Conservation (phyloP, 2,888 invertebrate genomes). For the Platypus cylindrus region DNA sequence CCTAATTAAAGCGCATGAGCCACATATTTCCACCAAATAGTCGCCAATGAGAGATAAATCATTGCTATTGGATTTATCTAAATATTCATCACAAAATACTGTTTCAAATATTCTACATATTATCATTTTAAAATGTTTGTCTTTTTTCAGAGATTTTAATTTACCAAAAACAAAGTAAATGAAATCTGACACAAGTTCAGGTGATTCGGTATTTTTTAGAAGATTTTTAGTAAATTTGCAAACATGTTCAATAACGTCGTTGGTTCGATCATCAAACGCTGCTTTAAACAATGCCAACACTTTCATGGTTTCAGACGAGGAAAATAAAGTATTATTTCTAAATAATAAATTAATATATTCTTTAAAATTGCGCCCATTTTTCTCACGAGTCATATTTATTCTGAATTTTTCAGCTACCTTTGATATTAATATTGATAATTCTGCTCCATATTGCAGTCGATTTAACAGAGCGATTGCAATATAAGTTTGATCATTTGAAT, state of each 20-base stretch:
- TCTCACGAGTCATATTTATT: conserved; percentile 3
- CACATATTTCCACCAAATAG: conserved; percentile 3
- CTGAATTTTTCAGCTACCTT: conserved; percentile 1
- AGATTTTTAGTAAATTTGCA: conserved; percentile 12
- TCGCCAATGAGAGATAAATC: conserved; percentile 1
- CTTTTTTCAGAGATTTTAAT: conserved; percentile 13
- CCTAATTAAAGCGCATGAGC: conserved; percentile 5
- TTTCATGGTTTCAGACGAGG: not conserved
- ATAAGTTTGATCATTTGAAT: conserved; percentile 5
- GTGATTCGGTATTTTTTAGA: conserved; percentile 3
- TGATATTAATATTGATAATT: not conserved
- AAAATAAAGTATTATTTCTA: not conserved
- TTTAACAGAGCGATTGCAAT: conserved; percentile 3
- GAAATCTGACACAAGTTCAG: conserved; percentile 9
- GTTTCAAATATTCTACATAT: conserved; percentile 10
- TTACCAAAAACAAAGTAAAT: conserved; percentile 7
- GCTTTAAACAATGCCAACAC: conserved; percentile 12
- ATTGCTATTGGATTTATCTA: conserved; percentile 3
- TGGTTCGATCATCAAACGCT: conserved; percentile 17
- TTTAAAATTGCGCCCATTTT: conserved; percentile 1
- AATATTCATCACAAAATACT: conserved; percentile 7
- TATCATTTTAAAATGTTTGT: conserved; percentile 11
- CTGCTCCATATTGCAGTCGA: not conserved
- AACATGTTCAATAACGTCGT: conserved; percentile 14
- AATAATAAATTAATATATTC: conserved; percentile 5